Evolutionary conservation across 2,888 invertebrate genomes (phyloP).

Genomic region (Nephrotoma guestfalica): DNA sequence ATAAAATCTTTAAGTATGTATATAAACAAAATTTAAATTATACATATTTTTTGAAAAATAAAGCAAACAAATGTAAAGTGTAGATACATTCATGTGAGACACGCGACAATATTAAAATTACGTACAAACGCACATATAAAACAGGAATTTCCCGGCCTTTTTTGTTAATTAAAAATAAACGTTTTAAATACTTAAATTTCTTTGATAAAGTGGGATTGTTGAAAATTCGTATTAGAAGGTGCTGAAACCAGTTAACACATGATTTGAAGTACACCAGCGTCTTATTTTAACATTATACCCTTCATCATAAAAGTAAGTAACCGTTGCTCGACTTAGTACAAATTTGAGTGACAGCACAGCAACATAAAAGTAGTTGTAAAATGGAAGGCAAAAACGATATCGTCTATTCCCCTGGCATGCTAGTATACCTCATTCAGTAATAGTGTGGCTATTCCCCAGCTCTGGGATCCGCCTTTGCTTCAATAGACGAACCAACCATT

Average conservation of each 20-base stretch:
- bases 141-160: background rate
- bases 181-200: background rate
- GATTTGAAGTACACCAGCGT: no score
- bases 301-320: no score
- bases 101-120: background rate
- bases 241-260: background rate
- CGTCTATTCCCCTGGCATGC: no score
- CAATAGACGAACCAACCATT: no score
- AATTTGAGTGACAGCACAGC: no score
- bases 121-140: background rate
- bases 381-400: no score
- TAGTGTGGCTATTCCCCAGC: no score
- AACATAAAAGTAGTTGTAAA: no score
- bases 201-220: background rate
- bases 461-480: no score
- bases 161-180: background rate
- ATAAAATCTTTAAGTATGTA: background rate
- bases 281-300: no score
- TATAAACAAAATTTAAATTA: background rate
- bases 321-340: no score
- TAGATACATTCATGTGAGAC: background rate
- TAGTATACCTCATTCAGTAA: no score
- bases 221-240: background rate
- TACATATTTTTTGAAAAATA: background rate
- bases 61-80: background rate